These are phyloP conservation scores for Lypha dubia DNA, from an alignment of 2,888 invertebrate genomes.

Conservation along the genomic window DNA sequence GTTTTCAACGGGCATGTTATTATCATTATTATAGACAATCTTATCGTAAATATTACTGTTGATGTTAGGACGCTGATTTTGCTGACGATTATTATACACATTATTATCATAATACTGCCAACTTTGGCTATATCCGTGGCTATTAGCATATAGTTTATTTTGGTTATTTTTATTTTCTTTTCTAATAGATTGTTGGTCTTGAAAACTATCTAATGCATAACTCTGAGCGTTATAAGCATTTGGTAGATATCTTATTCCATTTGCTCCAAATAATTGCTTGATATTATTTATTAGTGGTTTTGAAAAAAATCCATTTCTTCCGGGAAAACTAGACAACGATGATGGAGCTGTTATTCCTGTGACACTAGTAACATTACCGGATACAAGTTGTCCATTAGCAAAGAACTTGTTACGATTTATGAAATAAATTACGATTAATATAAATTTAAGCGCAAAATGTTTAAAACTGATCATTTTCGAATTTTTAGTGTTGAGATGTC, in stretches of 20 bases:
- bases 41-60: not conserved
- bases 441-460: conserved; percentile 1
- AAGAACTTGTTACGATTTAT: not conserved
- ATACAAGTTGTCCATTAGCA: conserved; percentile 31
- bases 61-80: not conserved
- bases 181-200: not conserved
- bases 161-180: conserved; percentile 1
- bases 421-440: not conserved
- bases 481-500: not conserved
- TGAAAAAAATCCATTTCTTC: conserved; percentile 2
- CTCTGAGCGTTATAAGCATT: conserved; percentile 25
- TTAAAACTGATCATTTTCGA: conserved; percentile 14
- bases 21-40: no score
- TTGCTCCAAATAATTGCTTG: conserved; percentile 8
- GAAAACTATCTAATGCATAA: not conserved
- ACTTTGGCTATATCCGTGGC: not conserved
- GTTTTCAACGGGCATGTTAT: not conserved
- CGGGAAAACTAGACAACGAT: conserved; percentile 27
- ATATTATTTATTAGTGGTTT: conserved; percentile 10
- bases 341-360: conserved; percentile 8
- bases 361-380: not conserved
- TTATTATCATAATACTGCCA: not conserved
- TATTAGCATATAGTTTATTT: not conserved
- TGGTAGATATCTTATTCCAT: not conserved
- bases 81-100: not conserved